Conservation (phyloP, 2,797 vertebrate species). For the Miichthys miiuy region DNA sequence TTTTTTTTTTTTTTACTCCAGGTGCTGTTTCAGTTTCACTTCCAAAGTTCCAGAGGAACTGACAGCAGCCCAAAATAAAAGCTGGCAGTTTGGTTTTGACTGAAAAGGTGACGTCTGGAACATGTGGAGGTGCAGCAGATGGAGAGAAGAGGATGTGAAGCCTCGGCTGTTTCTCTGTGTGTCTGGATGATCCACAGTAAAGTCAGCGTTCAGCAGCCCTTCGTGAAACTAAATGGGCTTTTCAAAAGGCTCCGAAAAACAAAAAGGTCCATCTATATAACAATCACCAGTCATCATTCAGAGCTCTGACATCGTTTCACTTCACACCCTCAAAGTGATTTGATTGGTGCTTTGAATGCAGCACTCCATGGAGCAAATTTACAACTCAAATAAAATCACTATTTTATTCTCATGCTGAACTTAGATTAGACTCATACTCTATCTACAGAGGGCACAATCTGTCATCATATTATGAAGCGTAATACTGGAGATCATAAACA, state of each 20-base stretch:
- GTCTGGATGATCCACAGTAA: background rate
- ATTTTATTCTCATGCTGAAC: background rate
- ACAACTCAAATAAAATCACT: background rate
- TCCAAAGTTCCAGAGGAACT: slow-evolving; percentile 35
- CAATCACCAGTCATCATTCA: background rate
- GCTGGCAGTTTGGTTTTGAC: slow-evolving; percentile 2
- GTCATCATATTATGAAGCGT: background rate
- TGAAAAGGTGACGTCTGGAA: background rate
- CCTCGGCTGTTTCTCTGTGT: background rate
- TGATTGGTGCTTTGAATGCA: background rate
- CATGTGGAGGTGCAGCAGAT: background rate
- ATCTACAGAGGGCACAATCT: background rate
- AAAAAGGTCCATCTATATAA: background rate
- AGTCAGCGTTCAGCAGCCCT: background rate
- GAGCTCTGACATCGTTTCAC: background rate
- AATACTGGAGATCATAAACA: no score
- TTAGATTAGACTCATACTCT: no score
- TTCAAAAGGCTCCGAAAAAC: background rate
- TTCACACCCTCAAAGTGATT: background rate
- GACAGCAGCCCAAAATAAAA: slow-evolving; percentile 26
- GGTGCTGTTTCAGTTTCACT: slow-evolving; percentile 5
- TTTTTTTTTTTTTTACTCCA: background rate
- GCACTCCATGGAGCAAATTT: background rate
- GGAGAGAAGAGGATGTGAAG: slow-evolving; percentile 44
- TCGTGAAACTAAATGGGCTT: background rate